These are phyloP conservation scores for Rhinichthys osculus DNA, from an alignment of 2,797 vertebrate genomes.

Conservation along the genomic window DNA sequence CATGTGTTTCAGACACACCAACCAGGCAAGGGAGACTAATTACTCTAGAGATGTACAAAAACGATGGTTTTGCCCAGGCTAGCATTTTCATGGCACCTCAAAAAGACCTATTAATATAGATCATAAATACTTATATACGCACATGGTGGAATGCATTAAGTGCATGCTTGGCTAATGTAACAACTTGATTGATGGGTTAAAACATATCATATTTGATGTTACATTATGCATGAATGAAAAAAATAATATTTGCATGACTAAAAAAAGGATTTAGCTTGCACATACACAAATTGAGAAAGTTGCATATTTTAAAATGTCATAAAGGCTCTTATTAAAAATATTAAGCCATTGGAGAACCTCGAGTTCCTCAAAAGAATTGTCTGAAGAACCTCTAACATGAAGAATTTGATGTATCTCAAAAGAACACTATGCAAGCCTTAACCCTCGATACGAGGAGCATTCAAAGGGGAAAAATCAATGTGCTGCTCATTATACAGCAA, in stretches of 20 bases:
- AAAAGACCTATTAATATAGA: slow-evolving; percentile 33
- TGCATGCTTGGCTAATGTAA: slow-evolving; percentile 25
- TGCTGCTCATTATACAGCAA: background rate
- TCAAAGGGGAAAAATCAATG: background rate
- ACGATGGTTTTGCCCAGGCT: slow-evolving; percentile 18
- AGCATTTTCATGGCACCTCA: slow-evolving; percentile 36
- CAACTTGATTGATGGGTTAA: slow-evolving; percentile 26
- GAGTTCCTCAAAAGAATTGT: background rate
- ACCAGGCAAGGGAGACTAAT: slow-evolving; percentile 24
- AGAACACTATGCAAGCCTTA: background rate
- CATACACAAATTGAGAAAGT: background rate
- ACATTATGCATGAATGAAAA: background rate
- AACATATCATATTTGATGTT: background rate
- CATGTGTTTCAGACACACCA: slow-evolving; percentile 18
- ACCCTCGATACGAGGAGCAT: background rate
- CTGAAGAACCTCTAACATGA: background rate
- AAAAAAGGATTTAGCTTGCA: background rate
- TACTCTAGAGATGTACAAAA: slow-evolving; percentile 39
- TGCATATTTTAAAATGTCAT: background rate
- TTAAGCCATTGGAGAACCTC: background rate
- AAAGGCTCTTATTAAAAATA: background rate
- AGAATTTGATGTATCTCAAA: background rate
- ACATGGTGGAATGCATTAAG: slow-evolving; percentile 18
- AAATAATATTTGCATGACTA: background rate
- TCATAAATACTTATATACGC: slow-evolving; percentile 11